phyloP scores from a whole-genome alignment of 2,113 vertebrate genomes.

The Ciconia stormi region DNA sequence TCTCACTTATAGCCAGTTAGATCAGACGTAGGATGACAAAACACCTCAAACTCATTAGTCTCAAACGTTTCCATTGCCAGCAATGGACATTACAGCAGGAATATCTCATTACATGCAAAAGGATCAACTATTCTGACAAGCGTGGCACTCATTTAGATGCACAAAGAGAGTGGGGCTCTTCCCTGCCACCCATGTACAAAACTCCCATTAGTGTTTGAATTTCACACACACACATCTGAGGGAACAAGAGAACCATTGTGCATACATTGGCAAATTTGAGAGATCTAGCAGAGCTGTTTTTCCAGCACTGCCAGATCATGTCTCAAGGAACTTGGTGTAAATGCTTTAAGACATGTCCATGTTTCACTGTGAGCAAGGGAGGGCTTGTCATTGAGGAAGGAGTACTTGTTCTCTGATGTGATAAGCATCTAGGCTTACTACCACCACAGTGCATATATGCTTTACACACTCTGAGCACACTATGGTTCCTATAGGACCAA shows the following conservation, averaged over 20 bases:
- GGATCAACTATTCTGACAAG: slow-evolving; percentile 1
- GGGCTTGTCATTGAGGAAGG: not conserved
- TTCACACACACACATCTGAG: not conserved
- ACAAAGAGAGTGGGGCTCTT: slow-evolving; percentile 6
- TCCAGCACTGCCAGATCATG: not conserved
- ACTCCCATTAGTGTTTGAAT: not conserved
- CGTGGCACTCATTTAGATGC: slow-evolving; percentile 49
- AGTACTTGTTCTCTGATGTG: not conserved
- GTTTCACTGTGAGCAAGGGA: not conserved
- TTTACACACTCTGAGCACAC: not conserved
- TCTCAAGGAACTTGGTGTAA: slow-evolving; percentile 30
- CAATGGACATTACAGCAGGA: slow-evolving; percentile 20
- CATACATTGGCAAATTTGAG: slow-evolving; percentile 39
- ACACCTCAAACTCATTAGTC: not conserved
- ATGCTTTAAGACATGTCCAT: slow-evolving; percentile 18
- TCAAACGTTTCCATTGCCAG: slow-evolving; percentile 37
- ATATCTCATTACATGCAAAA: not conserved
- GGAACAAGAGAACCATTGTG: slow-evolving; percentile 20
- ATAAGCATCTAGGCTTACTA: not conserved
- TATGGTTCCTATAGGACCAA: not conserved
- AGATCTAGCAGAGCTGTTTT: not conserved
- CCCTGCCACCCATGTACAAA: not conserved
- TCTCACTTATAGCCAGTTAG: not conserved
- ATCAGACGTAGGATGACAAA: not conserved
- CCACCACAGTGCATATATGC: too few species aligned